Conservation (phyloP, 2,113 vertebrate genomes). For the Syngnathoides biaculeatus region DNA sequence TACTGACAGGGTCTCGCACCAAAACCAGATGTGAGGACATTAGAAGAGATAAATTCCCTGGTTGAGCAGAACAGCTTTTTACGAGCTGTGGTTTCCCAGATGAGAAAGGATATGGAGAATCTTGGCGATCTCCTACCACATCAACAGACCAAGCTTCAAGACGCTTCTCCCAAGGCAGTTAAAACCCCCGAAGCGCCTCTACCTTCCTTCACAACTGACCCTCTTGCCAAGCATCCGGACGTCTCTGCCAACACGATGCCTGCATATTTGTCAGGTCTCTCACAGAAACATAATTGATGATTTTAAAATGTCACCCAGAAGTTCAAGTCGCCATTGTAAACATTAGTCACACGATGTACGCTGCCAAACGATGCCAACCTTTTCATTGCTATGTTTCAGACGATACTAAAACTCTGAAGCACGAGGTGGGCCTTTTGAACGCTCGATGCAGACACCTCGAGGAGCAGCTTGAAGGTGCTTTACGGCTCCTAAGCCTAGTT, state of each 20-base stretch:
- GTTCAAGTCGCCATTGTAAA: background rate
- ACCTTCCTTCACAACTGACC: constrained; percentile 4
- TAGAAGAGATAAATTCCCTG: constrained; percentile 72
- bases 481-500: background rate
- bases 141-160: constrained; percentile 2
- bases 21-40: constrained; percentile 30
- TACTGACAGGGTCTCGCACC: constrained; percentile 32
- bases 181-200: background rate
- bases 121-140: constrained; percentile 52
- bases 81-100: constrained; percentile 74
- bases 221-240: constrained; percentile 2
- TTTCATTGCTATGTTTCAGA: constrained; percentile 31
- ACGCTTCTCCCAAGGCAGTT: constrained; percentile 7
- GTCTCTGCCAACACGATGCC: constrained; percentile 2
- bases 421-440: constrained; percentile 66
- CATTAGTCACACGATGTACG: background rate
- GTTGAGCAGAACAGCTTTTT: constrained; percentile 81
- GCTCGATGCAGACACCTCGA: constrained; percentile 54
- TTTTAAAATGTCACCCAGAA: constrained; percentile 1
- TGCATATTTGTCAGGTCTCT: constrained; percentile 35
- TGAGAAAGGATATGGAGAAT: constrained; percentile 87
- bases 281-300: background rate
- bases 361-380: background rate
- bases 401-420: constrained; percentile 60
- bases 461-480: constrained; percentile 49